Evolutionary conservation across 64 coral and sea anemone genomes (phyloP).

Genomic region (Acropora tenuis): DNA sequence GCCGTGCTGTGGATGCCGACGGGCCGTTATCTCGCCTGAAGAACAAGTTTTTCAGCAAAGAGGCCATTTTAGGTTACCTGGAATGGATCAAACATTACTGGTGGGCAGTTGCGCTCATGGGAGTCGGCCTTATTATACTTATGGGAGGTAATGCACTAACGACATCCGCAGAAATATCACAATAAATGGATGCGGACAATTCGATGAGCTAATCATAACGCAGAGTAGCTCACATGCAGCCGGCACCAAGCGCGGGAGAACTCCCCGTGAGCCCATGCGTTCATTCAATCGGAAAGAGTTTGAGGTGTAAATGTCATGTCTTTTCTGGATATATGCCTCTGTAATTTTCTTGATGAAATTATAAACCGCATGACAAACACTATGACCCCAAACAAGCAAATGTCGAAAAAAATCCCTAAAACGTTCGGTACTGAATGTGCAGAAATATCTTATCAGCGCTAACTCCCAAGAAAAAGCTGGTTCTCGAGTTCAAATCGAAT

Average conservation of each 20-base stretch:
- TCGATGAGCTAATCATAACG: not conserved
- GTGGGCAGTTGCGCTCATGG: slow-evolving; percentile 96
- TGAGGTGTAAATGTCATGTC: too few species aligned
- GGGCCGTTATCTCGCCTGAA: slow-evolving; percentile 87
- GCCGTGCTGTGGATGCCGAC: slow-evolving; percentile 93
- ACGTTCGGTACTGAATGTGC: too few species aligned
- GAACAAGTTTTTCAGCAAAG: slow-evolving; percentile 90
- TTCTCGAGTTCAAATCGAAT: too few species aligned
- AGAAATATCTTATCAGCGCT: too few species aligned
- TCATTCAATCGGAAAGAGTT: too few species aligned
- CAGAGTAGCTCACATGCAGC: not conserved
- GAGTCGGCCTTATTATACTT: slow-evolving; percentile 80
- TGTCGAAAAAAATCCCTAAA: too few species aligned
- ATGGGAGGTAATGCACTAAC: slow-evolving; percentile 83
- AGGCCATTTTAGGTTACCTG: slow-evolving; percentile 79
- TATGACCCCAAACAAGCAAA: too few species aligned
- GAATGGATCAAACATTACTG: slow-evolving; percentile 93
- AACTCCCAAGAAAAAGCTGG: too few species aligned
- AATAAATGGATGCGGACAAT: not conserved
- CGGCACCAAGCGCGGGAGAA: not conserved
- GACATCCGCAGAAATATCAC: not conserved
- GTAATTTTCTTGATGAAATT: too few species aligned
- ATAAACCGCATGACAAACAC: too few species aligned
- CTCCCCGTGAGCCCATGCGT: too few species aligned
- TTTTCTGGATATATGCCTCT: too few species aligned